Evolutionary conservation across 2,113 vertebrate genomes (phyloP), one percentile per base, ranked within the genome.

Genomic region (Panthera leo): DNA sequence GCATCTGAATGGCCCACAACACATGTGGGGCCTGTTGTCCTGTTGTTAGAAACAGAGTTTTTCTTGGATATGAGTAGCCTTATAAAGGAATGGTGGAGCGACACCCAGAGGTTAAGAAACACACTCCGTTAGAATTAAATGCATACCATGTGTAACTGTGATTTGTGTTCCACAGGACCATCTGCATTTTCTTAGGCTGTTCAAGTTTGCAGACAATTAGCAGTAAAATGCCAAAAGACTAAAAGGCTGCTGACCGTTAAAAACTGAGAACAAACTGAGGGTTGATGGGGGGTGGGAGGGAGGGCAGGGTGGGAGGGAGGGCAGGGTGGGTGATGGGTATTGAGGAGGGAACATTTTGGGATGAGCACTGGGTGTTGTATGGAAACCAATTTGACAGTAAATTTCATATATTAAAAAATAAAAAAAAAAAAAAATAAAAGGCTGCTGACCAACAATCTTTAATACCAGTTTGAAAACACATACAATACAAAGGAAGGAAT

Each of bases 131-230:
- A 93, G 85, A 82, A 92, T 80, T 79, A 86, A 97, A 97, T 89
- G 71, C 48, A 31, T 11, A 34, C 95, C 85, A 79, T 39, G 87
- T 97, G 91, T 98, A 94, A 92, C 97, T 31, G 1, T 96, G 29
- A 87, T 61, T 96, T 97, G 94, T 94, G 53, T 71, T 58, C 90
- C 65, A 4, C 51, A 53, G 61, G 45, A 91, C 93, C 86, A 3
- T 89, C 67, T 51, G 89, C 34, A 4, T 95, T 97, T 98, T 68
- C 95, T 79, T 91, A 31, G 61, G 75, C 95, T 89, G 73, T 71
- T 36, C 78, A 10, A 21, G 76, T 88, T 94, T 94, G 75, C 58
- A 36, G 85, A 94, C 63, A 67, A 84, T 93, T 93, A 93, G 89
- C 85, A 94, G 88, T 70, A 73, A 96, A 87, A 96, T 67, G 78